These are phyloP conservation scores for Sturnus vulgaris DNA, from an alignment of 2,113 vertebrate genomes.

Conservation along the genomic window DNA sequence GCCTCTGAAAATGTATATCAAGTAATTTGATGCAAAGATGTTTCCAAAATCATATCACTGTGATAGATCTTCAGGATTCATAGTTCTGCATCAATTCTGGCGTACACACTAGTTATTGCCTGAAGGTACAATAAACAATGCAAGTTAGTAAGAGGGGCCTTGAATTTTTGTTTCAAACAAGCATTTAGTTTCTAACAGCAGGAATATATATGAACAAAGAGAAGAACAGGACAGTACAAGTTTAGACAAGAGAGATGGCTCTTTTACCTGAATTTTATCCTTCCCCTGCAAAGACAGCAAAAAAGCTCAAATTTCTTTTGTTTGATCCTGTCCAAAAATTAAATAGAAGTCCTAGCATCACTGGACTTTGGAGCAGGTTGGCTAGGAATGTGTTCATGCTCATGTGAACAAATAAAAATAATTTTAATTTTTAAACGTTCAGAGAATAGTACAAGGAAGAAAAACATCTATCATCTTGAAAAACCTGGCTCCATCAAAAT, in stretches of 20 bases:
- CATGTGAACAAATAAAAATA: background rate
- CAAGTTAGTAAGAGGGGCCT: background rate
- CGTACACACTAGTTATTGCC: background rate
- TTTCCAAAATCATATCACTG: background rate
- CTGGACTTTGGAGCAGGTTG: background rate
- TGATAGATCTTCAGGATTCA: background rate
- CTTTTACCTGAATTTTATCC: background rate
- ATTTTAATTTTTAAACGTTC: background rate
- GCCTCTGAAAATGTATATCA: background rate
- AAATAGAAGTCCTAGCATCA: background rate
- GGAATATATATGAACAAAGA: background rate
- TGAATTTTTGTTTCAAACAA: slow-evolving; percentile 20
- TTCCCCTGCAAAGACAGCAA: background rate
- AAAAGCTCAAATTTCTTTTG: background rate
- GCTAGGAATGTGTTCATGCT: fast-evolving
- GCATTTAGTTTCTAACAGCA: background rate
- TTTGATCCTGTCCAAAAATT: background rate
- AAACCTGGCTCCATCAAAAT: background rate
- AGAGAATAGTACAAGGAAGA: background rate
- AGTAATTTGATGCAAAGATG: background rate
- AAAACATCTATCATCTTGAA: background rate
- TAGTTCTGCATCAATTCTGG: background rate
- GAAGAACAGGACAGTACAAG: background rate
- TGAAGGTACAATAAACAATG: slow-evolving; percentile 10
- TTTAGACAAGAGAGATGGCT: background rate